These are phyloP conservation scores for Hydroisotoma schaefferi DNA, from an alignment of 2,888 invertebrate species.

Conservation along the genomic window DNA sequence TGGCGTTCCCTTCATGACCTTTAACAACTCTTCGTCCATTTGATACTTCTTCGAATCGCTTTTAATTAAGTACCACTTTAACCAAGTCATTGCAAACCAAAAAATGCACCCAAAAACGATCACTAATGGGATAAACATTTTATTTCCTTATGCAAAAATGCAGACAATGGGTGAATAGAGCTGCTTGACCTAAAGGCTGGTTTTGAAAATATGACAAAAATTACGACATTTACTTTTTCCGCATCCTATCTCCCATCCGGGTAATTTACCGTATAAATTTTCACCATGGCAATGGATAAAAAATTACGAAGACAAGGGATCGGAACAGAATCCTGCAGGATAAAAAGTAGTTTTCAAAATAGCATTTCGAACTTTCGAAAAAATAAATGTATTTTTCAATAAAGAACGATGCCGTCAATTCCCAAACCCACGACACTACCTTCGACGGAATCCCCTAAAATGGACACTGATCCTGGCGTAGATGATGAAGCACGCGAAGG, in stretches of 20 bases:
- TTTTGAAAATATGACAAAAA: no score
- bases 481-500: no score
- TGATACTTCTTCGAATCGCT: neutral
- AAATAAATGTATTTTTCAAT: neutral
- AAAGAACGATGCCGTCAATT: neutral
- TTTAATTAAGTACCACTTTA: neutral
- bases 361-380: no score
- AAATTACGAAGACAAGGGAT: neutral
- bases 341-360: no score
- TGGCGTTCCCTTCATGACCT: neutral
- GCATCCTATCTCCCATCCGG: no score
- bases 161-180: no score
- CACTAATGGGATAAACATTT: neutral
- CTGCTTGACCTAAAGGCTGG: no score
- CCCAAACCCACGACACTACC: neutral
- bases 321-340: no score
- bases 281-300: no score
- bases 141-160: no score
- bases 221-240: no score
- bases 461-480: neutral
- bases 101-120: neutral
- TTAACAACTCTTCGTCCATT: neutral
- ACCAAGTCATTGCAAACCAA: neutral
- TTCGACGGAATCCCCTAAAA: neutral
- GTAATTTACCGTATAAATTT: no score